phyloP scores from a whole-genome alignment of 2,113 vertebrate genomes.

The Neogale vison region DNA sequence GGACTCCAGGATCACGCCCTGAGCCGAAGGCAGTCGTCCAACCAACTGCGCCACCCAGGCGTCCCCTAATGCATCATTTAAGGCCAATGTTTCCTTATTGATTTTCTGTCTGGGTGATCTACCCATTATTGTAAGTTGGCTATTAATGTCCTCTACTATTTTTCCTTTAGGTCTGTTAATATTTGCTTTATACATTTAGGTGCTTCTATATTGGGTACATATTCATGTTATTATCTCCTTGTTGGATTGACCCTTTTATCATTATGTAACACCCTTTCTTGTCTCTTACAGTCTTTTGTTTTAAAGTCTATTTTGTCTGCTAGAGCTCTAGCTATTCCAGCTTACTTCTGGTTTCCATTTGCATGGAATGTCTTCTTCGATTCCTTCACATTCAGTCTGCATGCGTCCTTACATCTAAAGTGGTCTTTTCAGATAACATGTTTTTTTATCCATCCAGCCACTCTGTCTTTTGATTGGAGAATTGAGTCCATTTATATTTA shows the following conservation, averaged over 20 bases:
- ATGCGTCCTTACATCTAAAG: neutral
- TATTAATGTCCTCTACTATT: neutral
- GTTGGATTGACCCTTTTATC: neutral
- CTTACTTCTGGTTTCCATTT: neutral
- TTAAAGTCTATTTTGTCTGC: neutral
- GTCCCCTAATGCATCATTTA: neutral
- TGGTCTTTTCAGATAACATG: neutral
- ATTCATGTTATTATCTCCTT: neutral
- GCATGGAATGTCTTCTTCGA: neutral
- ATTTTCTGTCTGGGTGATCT: neutral
- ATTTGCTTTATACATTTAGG: neutral
- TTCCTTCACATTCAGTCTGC: neutral
- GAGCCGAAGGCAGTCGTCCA: too few species aligned
- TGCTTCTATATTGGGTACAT: neutral
- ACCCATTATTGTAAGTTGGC: neutral
- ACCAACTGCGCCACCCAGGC: too few species aligned
- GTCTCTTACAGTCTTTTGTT: neutral
- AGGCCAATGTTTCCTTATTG: neutral
- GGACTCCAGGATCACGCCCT: too few species aligned
- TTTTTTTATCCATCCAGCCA: neutral
- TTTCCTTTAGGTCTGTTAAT: neutral
- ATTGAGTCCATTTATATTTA: neutral
- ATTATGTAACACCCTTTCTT: neutral
- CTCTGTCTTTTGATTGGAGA: neutral
- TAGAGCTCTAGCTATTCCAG: neutral